Base-by-base conservation (phyloP, 2,797 vertebrate species). In the Cryptoblepharus egeriae region DNA sequence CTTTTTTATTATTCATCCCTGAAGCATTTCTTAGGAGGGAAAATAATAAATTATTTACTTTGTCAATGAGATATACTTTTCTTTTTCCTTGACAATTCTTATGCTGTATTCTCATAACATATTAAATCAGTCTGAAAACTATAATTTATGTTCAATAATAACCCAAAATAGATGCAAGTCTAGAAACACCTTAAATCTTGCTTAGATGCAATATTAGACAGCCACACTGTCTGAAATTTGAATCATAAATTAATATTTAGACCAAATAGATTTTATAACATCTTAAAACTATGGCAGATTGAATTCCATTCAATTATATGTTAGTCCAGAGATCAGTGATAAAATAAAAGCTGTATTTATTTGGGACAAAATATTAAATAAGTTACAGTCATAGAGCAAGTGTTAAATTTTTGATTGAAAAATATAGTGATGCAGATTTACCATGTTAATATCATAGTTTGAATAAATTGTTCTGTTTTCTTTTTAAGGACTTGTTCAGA, bases 1-100 rank as follows among this genome's bases (percentile, higher is more conserved):
- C 4, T 85, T 64, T 81, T 60, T 71, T 77, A 39, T 80, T 89
- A 74, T 89, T 92, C 85, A 87, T 81, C 73, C 75, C 86, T 86
- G 61, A 70, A 88, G 85, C 83, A 86, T 88, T 91, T 88, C 58
- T 89, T 24, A 63, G 68, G 79, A 79, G 82, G 77, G 78, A 52
- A 3, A 3, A 55, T 80, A 90, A 88, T 68, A 79, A 82, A 86
- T 82, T 78, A 74, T 86, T 78, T 75, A 79, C 26, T 63, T 26
- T 63, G 45, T 26, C 74, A 86, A 57, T 1, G 32, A 69, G 79
- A 24, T 61, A 16, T 26, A 16, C 2, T 12, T 88, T 88, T 85
- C 57, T 85, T 90, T 32, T 3, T 45, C 61, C 64, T 64, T 57
- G 10, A 69, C 30, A 67, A 75, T 75, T 52, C 68, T 13, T 18